phyloP scores from a whole-genome alignment of 2,113 vertebrate genomes.

The Menura novaehollandiae region DNA sequence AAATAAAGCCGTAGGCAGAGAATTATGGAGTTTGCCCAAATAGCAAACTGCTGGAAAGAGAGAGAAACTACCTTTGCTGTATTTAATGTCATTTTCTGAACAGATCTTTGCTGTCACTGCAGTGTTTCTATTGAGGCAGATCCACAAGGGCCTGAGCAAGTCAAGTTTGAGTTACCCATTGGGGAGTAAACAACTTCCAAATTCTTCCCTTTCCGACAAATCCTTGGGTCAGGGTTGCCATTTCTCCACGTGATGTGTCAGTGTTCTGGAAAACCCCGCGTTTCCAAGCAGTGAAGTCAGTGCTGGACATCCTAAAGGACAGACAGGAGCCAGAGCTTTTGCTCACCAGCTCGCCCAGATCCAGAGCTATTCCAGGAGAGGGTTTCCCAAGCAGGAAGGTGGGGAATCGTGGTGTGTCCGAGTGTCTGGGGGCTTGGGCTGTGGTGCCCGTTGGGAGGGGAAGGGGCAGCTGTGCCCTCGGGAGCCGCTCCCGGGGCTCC shows the following conservation, averaged over 20 bases:
- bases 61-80: conserved; percentile 57
- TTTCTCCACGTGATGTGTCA: not conserved
- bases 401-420: not conserved
- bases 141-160: conserved; percentile 61
- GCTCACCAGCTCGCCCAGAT: not conserved
- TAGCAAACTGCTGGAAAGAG: conserved; percentile 1
- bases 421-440: not conserved
- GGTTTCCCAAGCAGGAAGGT: not conserved
- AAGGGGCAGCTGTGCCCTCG: not conserved
- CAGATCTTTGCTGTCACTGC: conserved; percentile 10
- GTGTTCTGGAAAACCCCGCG: not conserved
- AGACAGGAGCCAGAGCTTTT: not conserved
- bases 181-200: conserved; percentile 51
- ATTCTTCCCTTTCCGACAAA: not conserved
- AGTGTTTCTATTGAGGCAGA: conserved; percentile 31
- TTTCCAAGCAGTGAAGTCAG: not conserved
- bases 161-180: conserved; percentile 62
- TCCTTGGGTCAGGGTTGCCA: not conserved
- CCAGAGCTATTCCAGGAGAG: not conserved
- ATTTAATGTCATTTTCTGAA: not conserved
- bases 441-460: not conserved
- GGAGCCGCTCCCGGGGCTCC: not conserved
- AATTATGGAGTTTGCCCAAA: not conserved
- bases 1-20: conserved; percentile 48
- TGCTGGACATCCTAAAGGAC: not conserved